These are phyloP conservation scores for Oreamnos americanus DNA, from an alignment of 2,113 vertebrate species.

Conservation along the genomic window DNA sequence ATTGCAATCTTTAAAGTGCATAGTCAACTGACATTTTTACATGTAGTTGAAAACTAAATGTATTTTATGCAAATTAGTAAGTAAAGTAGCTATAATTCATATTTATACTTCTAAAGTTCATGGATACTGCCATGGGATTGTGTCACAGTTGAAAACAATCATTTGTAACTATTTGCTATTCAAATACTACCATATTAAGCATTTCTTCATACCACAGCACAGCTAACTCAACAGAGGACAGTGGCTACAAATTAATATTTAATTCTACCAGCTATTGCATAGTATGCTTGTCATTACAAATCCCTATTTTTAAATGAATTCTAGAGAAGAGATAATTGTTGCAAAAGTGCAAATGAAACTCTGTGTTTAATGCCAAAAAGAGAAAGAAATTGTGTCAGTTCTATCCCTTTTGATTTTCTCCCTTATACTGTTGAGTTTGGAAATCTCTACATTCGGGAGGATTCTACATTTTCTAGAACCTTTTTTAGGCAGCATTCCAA, in stretches of 20 bases:
- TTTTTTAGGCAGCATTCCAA: not conserved
- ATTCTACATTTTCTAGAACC: not conserved
- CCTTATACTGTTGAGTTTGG: not conserved
- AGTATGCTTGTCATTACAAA: not conserved
- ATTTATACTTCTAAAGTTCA: not conserved
- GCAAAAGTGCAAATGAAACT: not conserved
- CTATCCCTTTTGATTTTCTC: not conserved
- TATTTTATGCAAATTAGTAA: not conserved
- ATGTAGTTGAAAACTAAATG: not conserved
- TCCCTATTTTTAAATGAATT: not conserved
- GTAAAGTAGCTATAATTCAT: not conserved
- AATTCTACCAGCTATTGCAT: not conserved
- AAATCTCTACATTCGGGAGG: not conserved
- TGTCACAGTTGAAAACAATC: not conserved
- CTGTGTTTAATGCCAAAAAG: not conserved
- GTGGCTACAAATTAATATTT: not conserved
- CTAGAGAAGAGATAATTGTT: not conserved
- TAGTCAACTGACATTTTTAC: not conserved
- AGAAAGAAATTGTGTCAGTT: not conserved
- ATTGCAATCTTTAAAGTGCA: not conserved
- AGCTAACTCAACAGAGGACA: not conserved
- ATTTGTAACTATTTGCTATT: not conserved
- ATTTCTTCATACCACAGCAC: not conserved
- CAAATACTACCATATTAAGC: not conserved
- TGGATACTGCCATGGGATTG: not conserved